These are phyloP conservation scores for Fundulus diaphanus DNA, from an alignment of 2,797 vertebrate species.

Conservation along the genomic window DNA sequence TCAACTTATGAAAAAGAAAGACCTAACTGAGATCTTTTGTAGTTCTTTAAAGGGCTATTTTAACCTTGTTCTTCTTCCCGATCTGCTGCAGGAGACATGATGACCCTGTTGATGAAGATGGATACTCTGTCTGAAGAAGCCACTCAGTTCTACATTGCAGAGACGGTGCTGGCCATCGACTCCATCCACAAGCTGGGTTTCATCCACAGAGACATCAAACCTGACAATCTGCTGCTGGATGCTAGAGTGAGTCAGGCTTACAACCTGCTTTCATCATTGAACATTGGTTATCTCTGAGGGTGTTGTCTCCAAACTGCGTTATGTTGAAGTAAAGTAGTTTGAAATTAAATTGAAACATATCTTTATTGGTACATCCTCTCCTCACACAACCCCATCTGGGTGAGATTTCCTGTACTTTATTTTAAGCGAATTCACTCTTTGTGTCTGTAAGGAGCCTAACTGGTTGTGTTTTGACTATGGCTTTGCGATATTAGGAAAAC, in stretches of 20 bases:
- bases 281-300: not conserved
- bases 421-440: not conserved
- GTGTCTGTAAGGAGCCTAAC: not conserved
- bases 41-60: not conserved
- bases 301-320: not conserved
- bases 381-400: too few species aligned
- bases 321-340: not conserved
- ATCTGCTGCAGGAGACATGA: constrained; percentile 91
- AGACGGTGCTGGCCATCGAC: constrained; percentile 97
- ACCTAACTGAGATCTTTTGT: not conserved
- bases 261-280: not conserved
- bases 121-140: constrained; percentile 97
- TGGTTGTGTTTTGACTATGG: not conserved
- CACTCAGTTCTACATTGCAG: constrained; percentile 97
- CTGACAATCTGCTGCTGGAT: constrained; percentile 96
- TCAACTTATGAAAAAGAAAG: not conserved
- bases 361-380: too few species aligned
- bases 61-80: not conserved
- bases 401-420: not conserved
- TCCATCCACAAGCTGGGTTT: constrained; percentile 97
- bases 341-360: not conserved
- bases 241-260: constrained; percentile 85
- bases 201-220: constrained; percentile 98
- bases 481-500: too few species aligned
- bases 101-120: constrained; percentile 98